A percentile compares a stretch with the other conserved stretches of the same genome.
These are phyloP conservation scores for Epiblema foenella DNA, from an alignment of 2,888 invertebrate species.

Conservation along the genomic window DNA sequence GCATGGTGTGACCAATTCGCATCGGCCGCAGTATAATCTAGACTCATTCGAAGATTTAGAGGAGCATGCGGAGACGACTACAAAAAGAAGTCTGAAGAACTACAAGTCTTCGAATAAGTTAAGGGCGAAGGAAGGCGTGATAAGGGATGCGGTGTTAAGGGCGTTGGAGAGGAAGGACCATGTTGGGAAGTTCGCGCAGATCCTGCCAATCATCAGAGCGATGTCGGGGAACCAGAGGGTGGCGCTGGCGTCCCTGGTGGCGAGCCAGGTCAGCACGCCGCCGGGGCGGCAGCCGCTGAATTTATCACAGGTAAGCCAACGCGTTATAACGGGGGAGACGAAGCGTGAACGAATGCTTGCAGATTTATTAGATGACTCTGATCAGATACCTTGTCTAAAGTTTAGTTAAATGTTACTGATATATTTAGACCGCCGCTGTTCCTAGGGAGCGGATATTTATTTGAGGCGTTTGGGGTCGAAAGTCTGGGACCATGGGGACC, in stretches of 20 bases:
- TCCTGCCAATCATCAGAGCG: conserved; percentile 87
- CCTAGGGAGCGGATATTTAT: background rate
- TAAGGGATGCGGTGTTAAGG: conserved; percentile 82
- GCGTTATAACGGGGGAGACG: conserved; percentile 13
- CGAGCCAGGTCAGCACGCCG: conserved; percentile 85
- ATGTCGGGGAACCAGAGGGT: conserved; percentile 86
- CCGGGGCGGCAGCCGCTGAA: conserved; percentile 81
- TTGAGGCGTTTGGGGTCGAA: no score
- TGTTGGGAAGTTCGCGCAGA: conserved; percentile 85
- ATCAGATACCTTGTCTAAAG: background rate
- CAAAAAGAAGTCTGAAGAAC: conserved; percentile 60
- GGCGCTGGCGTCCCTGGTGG: conserved; percentile 86
- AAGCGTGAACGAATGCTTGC: conserved; percentile 11
- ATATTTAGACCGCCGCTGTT: no score
- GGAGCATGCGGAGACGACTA: conserved; percentile 59
- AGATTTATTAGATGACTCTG: conserved; percentile 1
- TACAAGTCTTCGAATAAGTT: conserved; percentile 65
- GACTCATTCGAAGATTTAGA: conserved; percentile 72
- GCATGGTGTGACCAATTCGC: conserved; percentile 74
- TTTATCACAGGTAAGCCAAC: conserved; percentile 80
- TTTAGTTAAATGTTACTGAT: conserved; percentile 6
- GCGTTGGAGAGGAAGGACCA: conserved; percentile 85
- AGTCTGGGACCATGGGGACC: no score
- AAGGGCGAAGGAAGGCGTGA: conserved; percentile 74
- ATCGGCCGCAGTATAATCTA: conserved; percentile 77